Percentiles rank a stretch among this genome's conserved stretches.
These are phyloP conservation scores for Rafetus swinhoei DNA, from an alignment of 2,113 vertebrate species.

Conservation along the genomic window DNA sequence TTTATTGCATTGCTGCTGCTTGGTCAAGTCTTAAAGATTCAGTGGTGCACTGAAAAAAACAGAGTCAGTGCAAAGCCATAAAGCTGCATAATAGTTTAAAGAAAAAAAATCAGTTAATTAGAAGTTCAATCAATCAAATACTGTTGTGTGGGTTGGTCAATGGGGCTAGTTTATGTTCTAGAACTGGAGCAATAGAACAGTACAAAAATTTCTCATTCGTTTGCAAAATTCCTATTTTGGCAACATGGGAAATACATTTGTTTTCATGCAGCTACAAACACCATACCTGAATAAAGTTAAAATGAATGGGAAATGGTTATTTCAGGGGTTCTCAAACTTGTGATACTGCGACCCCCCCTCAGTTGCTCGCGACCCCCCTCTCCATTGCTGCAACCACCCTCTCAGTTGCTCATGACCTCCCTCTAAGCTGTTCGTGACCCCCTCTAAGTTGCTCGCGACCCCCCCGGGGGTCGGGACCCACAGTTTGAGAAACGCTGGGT, in stretches of 20 bases:
- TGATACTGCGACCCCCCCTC: no score
- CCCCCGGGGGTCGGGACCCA: no score
- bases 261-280: not conserved
- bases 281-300: not conserved
- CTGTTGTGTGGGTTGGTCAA: not conserved
- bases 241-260: not conserved
- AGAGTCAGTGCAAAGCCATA: not conserved
- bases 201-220: not conserved
- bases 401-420: no score
- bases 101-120: not conserved
- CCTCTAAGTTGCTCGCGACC: no score
- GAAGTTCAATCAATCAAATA: not conserved
- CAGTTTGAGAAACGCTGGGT: no score
- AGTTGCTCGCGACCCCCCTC: no score
- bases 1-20: not conserved
- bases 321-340: not conserved
- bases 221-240: not conserved
- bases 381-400: no score
- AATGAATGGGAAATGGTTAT: not conserved
- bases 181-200: not conserved
- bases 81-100: slow-evolving; percentile 2
- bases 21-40: not conserved
- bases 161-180: not conserved
- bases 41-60: not conserved
- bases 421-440: no score